Percentiles rank a stretch among this genome's conserved stretches.
These are phyloP conservation scores for Rhyzopertha dominica DNA, from an alignment of 1,140 invertebrate species.

Conservation along the genomic window DNA sequence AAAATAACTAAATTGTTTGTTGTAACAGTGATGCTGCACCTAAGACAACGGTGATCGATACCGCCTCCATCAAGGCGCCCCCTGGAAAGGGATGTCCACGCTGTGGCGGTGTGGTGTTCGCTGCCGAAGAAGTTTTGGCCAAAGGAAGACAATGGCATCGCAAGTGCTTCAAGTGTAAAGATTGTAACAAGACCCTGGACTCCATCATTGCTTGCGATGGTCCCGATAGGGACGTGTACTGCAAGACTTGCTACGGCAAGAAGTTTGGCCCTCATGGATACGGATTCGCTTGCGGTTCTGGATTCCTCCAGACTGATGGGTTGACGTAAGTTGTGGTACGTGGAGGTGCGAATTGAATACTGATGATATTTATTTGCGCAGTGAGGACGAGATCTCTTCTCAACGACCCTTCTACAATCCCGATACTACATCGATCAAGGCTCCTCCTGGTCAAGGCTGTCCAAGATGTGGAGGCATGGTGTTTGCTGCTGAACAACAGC, in stretches of 20 bases:
- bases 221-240: slow-evolving; percentile 86
- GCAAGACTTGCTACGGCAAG: slow-evolving; percentile 88
- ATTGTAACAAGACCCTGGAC: slow-evolving; percentile 87
- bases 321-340: slow-evolving; percentile 61
- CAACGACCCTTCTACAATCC: slow-evolving; percentile 73
- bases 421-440: slow-evolving; percentile 83
- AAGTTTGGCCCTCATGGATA: slow-evolving; percentile 93
- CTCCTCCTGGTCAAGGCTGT: slow-evolving; percentile 81
- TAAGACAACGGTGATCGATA: slow-evolving; percentile 71
- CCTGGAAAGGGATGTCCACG: slow-evolving; percentile 83
- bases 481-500: slow-evolving; percentile 89
- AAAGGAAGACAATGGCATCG: slow-evolving; percentile 91
- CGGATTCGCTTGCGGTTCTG: slow-evolving; percentile 91
- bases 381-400: slow-evolving; percentile 75
- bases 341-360: neutral
- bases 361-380: slow-evolving; percentile 35
- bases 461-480: slow-evolving; percentile 89
- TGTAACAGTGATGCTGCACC: slow-evolving; percentile 59
- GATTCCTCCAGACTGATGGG: slow-evolving; percentile 85
- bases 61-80: slow-evolving; percentile 70
- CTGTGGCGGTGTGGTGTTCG: slow-evolving; percentile 85
- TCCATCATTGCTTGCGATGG: slow-evolving; percentile 91
- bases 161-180: slow-evolving; percentile 96
- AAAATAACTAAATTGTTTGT: slow-evolving; percentile 3
- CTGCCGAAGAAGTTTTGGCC: slow-evolving; percentile 83